phyloP scores from a whole-genome alignment of 2,797 vertebrate species.

The Rhyacichthys aspro region DNA sequence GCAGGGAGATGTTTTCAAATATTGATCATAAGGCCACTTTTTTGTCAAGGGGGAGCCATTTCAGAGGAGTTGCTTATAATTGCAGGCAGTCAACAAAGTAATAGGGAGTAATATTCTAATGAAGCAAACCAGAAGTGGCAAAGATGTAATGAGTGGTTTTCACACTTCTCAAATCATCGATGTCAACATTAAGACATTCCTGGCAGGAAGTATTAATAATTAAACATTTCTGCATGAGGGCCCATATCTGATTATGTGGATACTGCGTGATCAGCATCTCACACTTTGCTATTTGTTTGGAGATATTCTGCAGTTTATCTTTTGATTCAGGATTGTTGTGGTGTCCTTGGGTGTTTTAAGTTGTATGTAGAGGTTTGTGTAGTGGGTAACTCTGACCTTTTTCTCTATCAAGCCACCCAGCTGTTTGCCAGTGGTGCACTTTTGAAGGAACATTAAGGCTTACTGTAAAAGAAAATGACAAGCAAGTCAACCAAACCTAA shows the following conservation, averaged over 20 bases:
- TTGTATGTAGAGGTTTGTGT: conserved; percentile 13
- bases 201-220: conserved; percentile 63
- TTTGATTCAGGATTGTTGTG: background rate
- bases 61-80: conserved; percentile 1
- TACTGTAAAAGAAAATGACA: conserved; percentile 53
- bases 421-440: conserved; percentile 36
- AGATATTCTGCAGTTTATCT: conserved; percentile 18
- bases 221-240: conserved; percentile 28
- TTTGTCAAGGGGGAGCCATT: conserved; percentile 8
- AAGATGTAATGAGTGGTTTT: conserved; percentile 39
- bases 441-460: conserved; percentile 34
- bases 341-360: background rate
- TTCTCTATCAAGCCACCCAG: conserved; percentile 4
- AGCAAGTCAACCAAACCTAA: conserved; percentile 29
- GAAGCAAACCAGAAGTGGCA: conserved; percentile 13
- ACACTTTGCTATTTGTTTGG: conserved; percentile 23
- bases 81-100: conserved; percentile 5
- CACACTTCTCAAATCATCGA: conserved; percentile 51
- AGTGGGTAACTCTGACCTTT: conserved; percentile 37
- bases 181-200: conserved; percentile 54
- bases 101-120: conserved; percentile 2
- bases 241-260: conserved; percentile 14
- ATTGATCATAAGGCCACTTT: conserved; percentile 9
- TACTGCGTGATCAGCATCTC: conserved; percentile 1
- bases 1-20: conserved; percentile 1